These are phyloP conservation scores for Xiphias gladius DNA, from an alignment of 2,113 vertebrate genomes.

Conservation along the genomic window DNA sequence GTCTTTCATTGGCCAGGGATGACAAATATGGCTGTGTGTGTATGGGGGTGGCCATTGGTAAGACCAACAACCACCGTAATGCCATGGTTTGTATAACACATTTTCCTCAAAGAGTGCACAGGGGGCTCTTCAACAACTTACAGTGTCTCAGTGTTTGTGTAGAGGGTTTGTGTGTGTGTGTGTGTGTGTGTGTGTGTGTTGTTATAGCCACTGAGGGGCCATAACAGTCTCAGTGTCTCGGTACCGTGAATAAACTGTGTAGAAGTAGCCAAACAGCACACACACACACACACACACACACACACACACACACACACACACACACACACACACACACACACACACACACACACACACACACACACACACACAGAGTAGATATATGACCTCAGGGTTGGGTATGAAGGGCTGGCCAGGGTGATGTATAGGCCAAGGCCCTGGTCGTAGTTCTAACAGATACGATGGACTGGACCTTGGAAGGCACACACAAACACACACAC, in stretches of 20 bases:
- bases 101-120: conserved; percentile 65
- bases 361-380: conserved; percentile 45
- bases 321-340: conserved; percentile 16
- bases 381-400: conserved; percentile 56
- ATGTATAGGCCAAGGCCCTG: conserved; percentile 71
- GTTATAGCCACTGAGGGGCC: conserved; percentile 63
- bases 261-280: conserved; percentile 60
- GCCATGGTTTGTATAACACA: conserved; percentile 73
- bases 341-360: conserved; percentile 30
- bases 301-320: conserved; percentile 7
- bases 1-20: conserved; percentile 74
- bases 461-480: conserved; percentile 54
- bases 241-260: conserved; percentile 68
- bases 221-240: conserved; percentile 67
- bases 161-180: background rate
- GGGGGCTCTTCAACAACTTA: conserved; percentile 66
- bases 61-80: conserved; percentile 64
- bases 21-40: conserved; percentile 43
- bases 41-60: conserved; percentile 45
- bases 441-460: conserved; percentile 71
- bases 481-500: conserved; percentile 33
- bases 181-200: conserved; percentile 20
- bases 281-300: conserved; percentile 3
- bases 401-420: conserved; percentile 59
- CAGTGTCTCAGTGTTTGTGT: conserved; percentile 43